Evolutionary conservation across 2,888 invertebrate species (phyloP).

Genomic region (Heliconius hortense): DNA sequence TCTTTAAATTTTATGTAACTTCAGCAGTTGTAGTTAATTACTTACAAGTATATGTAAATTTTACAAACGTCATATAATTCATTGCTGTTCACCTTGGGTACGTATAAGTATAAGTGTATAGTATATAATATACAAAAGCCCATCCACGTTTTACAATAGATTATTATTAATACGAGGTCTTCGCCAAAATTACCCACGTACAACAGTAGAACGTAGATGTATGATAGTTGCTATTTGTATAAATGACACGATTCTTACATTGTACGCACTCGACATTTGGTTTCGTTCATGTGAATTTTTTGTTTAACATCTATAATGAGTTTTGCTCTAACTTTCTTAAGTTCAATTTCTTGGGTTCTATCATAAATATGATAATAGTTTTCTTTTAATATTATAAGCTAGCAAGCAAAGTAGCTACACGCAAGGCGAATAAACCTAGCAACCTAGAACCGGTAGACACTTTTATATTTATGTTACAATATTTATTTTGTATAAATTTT

Average conservation of each 20-base stretch:
- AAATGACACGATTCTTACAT: slow-evolving; percentile 56
- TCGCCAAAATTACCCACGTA: slow-evolving; percentile 69
- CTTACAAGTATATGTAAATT: neutral
- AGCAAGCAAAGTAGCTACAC: neutral
- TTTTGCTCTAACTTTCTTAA: neutral
- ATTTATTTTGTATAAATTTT: neutral
- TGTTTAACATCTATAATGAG: neutral
- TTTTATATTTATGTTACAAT: neutral
- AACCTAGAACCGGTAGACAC: neutral
- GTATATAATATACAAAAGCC: slow-evolving; percentile 31
- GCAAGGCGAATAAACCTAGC: neutral
- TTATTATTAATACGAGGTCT: slow-evolving; percentile 66
- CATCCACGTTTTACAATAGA: slow-evolving; percentile 52
- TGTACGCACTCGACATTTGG: neutral
- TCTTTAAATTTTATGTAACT: neutral
- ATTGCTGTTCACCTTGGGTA: slow-evolving; percentile 34
- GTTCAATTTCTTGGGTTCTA: neutral
- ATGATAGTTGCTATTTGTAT: slow-evolving; percentile 62
- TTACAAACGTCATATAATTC: slow-evolving; percentile 5
- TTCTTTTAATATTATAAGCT: neutral
- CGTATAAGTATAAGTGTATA: slow-evolving; percentile 9
- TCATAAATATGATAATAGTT: neutral
- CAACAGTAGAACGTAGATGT: slow-evolving; percentile 43
- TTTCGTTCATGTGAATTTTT: slow-evolving; percentile 1
- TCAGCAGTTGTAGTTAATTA: neutral